phyloP scores from a whole-genome alignment of 1,140 invertebrate species.

The Bursaphelenchus mucronatus region DNA sequence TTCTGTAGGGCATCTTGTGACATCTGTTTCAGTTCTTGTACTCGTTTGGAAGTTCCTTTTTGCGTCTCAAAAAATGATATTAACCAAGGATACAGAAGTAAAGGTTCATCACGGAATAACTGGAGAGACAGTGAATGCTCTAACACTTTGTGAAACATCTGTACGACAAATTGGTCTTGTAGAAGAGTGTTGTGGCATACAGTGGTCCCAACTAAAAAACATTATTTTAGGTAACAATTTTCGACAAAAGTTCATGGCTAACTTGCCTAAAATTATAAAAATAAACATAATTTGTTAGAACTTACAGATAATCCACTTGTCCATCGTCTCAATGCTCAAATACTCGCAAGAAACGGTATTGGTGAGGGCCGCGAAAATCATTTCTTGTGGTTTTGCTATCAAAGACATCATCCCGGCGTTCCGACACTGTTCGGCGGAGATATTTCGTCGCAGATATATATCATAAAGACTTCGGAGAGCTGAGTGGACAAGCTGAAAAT shows the following conservation, averaged over 20 bases:
- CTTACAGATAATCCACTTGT: conserved; percentile 88
- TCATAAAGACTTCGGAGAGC: conserved; percentile 80
- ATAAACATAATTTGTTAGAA: conserved; percentile 8
- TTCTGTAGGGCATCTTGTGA: conserved; percentile 39
- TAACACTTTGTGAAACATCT: conserved; percentile 83
- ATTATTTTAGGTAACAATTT: conserved; percentile 26
- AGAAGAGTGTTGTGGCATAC: conserved; percentile 81
- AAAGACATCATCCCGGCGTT: conserved; percentile 85
- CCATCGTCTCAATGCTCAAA: conserved; percentile 85
- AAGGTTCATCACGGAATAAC: conserved; percentile 91
- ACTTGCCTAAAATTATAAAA: conserved; percentile 19
- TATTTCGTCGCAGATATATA: conserved; percentile 81
- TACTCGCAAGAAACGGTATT: conserved; percentile 94
- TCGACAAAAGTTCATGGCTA: conserved; percentile 11
- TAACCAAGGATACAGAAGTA: conserved; percentile 89
- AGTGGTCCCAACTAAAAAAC: conserved; percentile 74
- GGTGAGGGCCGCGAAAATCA: conserved; percentile 86
- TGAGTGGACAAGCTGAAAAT: conserved; percentile 69
- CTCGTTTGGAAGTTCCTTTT: conserved; percentile 69
- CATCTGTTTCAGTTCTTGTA: conserved; percentile 51
- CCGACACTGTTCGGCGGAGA: conserved; percentile 86
- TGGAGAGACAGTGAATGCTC: conserved; percentile 88
- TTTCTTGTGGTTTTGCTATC: conserved; percentile 80
- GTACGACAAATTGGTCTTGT: conserved; percentile 68
- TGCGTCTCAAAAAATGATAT: conserved; percentile 86